Conservation (phyloP, 2,888 invertebrate genomes). For the Chalcosyrphus nemorum region DNA sequence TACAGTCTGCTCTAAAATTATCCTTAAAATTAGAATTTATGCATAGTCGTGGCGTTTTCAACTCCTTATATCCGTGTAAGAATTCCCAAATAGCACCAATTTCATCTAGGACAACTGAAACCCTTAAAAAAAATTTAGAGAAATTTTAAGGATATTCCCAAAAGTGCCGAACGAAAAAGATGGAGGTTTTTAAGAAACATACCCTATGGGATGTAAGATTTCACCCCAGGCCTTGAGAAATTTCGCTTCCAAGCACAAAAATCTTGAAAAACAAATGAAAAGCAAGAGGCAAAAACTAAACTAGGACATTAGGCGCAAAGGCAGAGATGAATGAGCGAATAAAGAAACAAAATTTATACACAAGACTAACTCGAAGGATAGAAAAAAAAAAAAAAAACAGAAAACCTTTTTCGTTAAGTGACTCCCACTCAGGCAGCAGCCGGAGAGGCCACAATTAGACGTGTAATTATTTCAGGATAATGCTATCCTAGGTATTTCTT, state of each 20-base stretch:
- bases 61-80: neutral
- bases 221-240: neutral
- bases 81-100: neutral
- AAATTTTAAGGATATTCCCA: neutral
- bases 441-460: conserved; percentile 61
- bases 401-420: conserved; percentile 62
- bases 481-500: conserved; percentile 43
- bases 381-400: neutral
- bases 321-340: conserved; percentile 61
- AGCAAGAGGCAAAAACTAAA: conserved; percentile 34
- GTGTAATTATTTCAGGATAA: conserved; percentile 70
- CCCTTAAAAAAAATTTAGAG: neutral
- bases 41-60: neutral
- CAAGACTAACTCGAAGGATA: conserved; percentile 15
- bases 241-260: neutral
- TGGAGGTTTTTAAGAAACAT: neutral
- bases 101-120: neutral
- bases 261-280: conserved; percentile 12
- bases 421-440: conserved; percentile 30
- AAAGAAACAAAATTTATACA: conserved; percentile 39
- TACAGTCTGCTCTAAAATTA: neutral
- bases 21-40: neutral
- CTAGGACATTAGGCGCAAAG: conserved; percentile 38
- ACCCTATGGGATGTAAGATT: neutral
- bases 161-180: neutral